Conservation (phyloP, 2,113 vertebrate genomes). For the Embiotoca jacksoni region DNA sequence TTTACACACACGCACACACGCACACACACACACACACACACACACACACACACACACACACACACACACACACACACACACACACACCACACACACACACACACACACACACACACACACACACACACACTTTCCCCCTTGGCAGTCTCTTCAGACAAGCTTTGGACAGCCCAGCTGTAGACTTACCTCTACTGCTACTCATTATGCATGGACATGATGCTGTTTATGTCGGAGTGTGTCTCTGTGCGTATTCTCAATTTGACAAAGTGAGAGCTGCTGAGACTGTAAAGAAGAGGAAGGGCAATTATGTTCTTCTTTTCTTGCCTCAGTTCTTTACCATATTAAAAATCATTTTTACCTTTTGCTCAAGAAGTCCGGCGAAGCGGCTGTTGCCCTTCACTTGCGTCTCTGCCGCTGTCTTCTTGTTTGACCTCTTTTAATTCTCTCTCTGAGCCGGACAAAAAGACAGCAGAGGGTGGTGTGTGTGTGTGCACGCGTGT, state of each 20-base stretch:
- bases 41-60: too few species aligned
- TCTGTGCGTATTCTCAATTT: slow-evolving; percentile 23
- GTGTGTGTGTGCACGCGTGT: slow-evolving; percentile 16
- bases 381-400: slow-evolving; percentile 39
- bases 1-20: neutral
- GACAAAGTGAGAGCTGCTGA: slow-evolving; percentile 3
- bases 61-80: neutral
- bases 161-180: slow-evolving; percentile 1
- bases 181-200: slow-evolving; percentile 43
- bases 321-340: neutral
- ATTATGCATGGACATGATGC: slow-evolving; percentile 50
- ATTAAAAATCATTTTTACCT: slow-evolving; percentile 28
- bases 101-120: neutral
- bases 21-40: too few species aligned
- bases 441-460: slow-evolving; percentile 56
- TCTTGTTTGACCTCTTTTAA: slow-evolving; percentile 75
- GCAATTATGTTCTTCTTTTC: slow-evolving; percentile 11
- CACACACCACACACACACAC: neutral
- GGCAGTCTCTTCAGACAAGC: slow-evolving; percentile 32
- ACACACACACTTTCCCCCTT: neutral
- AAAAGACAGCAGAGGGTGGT: slow-evolving; percentile 66
- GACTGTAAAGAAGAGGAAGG: neutral
- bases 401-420: slow-evolving; percentile 50
- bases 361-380: slow-evolving; percentile 42
- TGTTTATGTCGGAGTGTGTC: slow-evolving; percentile 26